Evolutionary conservation across 2,113 vertebrate species (phyloP).

Genomic region (Phrynosoma platyrhinos): DNA sequence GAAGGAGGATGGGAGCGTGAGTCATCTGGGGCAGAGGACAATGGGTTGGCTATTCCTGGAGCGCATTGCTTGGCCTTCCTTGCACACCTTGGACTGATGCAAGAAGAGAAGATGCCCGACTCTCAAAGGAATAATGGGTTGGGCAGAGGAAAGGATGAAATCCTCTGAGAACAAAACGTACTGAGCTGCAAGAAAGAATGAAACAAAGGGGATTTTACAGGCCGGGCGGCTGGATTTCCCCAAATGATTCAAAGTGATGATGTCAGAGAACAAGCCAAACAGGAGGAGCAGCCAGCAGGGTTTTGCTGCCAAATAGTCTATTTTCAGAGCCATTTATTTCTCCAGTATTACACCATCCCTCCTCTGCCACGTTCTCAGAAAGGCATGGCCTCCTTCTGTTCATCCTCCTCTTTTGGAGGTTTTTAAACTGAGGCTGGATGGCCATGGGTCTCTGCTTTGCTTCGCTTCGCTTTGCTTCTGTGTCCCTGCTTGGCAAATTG

Average conservation of each 20-base stretch:
- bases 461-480: no score
- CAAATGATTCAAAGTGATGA: neutral
- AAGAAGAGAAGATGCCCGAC: neutral
- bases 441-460: no score
- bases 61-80: neutral
- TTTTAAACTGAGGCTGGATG: no score
- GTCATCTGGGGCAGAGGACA: neutral
- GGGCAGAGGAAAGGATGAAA: neutral
- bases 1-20: neutral
- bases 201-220: neutral
- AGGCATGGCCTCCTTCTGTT: no score
- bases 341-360: no score
- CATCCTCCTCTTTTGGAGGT: no score
- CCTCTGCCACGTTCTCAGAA: no score
- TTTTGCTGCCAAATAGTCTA: no score
- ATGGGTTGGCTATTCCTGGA: neutral
- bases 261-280: no score
- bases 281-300: no score
- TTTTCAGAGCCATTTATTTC: no score
- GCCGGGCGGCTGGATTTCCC: neutral
- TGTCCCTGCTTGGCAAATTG: no score
- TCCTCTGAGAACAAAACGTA: neutral
- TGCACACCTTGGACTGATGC: neutral
- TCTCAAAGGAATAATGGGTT: neutral
- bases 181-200: neutral